Conservation (phyloP, 2,888 invertebrate genomes). For the Caenorhabditis sp. region DNA sequence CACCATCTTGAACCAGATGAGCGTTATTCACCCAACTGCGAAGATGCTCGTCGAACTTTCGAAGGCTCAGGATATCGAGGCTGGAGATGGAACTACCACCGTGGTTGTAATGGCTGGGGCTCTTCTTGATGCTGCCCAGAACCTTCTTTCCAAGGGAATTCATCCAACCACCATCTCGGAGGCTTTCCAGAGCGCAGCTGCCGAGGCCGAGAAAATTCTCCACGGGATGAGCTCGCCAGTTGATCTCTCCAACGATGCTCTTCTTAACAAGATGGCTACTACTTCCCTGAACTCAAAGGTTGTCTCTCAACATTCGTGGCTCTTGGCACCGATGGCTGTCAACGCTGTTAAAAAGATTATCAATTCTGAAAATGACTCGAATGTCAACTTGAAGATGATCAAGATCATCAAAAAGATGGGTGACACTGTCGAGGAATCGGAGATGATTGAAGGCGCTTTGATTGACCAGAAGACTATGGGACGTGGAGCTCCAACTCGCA, state of each 20-base stretch:
- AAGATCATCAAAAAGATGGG: constrained; percentile 97
- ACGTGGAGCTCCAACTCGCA: constrained; percentile 91
- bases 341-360: constrained; percentile 94
- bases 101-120: constrained; percentile 97
- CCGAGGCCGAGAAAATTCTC: constrained; percentile 89
- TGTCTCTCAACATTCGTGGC: constrained; percentile 96
- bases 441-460: constrained; percentile 95
- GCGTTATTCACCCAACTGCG: constrained; percentile 97
- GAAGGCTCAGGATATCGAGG: constrained; percentile 97
- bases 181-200: constrained; percentile 91
- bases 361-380: constrained; percentile 88
- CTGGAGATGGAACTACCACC: constrained; percentile 99
- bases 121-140: constrained; percentile 94
- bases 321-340: constrained; percentile 96
- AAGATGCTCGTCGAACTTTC: constrained; percentile 99
- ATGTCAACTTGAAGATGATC: constrained; percentile 94
- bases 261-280: constrained; percentile 94
- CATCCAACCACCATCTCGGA: constrained; percentile 98
- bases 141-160: constrained; percentile 91
- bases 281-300: constrained; percentile 99
- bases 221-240: constrained; percentile 90
- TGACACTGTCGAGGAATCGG: constrained; percentile 88
- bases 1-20: constrained; percentile 98
- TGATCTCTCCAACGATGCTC: constrained; percentile 91
- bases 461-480: constrained; percentile 93